These are phyloP conservation scores for Maniola hyperantus DNA, from an alignment of 2,888 invertebrate species.

Conservation along the genomic window DNA sequence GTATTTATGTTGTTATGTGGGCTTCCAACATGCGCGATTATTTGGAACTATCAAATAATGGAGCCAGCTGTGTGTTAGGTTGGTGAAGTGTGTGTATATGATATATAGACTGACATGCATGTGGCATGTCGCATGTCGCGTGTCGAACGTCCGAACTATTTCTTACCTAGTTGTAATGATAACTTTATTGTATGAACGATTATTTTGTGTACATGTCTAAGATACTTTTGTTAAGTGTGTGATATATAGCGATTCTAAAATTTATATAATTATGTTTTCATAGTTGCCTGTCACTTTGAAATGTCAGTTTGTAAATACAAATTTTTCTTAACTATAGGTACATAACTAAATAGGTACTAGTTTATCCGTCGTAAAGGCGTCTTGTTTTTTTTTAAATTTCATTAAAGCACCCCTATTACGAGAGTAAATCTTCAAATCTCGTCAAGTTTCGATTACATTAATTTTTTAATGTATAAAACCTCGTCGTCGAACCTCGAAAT, in stretches of 20 bases:
- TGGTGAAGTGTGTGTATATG: neutral
- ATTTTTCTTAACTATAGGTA: neutral
- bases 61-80: neutral
- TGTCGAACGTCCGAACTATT: neutral
- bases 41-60: neutral
- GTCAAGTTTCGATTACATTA: no score
- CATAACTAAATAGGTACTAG: slow-evolving; percentile 1
- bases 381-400: no score
- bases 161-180: slow-evolving; percentile 2
- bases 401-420: no score
- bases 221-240: neutral
- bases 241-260: slow-evolving; percentile 1
- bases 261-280: slow-evolving; percentile 10
- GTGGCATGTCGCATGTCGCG: no score
- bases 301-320: slow-evolving; percentile 6
- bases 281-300: no score
- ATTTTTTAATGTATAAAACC: no score
- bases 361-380: no score
- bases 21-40: neutral
- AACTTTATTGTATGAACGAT: neutral
- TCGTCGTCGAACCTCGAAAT: no score
- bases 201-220: neutral
- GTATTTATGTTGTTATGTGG: neutral
- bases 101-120: neutral
- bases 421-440: no score